Base-by-base conservation (phyloP, 1,140 invertebrate genomes). In the Lordiphosa clarofinis region DNA sequence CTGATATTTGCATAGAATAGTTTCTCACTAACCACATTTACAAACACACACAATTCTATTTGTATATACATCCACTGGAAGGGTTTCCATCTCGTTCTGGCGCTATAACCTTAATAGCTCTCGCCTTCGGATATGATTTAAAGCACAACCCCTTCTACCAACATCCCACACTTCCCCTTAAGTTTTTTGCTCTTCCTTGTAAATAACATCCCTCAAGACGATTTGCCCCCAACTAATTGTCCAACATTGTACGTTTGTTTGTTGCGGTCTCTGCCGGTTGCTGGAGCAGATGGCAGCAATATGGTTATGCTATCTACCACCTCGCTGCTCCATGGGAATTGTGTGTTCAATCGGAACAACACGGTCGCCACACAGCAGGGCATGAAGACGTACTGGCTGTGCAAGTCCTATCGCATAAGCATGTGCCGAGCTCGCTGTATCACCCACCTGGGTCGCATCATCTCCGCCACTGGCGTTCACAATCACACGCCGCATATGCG, bases 381-480 rank as follows among this genome's bases (percentile, higher is more conserved):
- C 53, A 89, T 89, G 88, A 89, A 89, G 86, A 89, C 88, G 28
- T 89, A 89, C 54, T 89, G 88, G 88, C 69, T 89, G 39, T 89
- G 88, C 62, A 89, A 89, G 47, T 88, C 88, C 7, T 89, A 89
- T 66, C 82, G 88, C 24, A 89, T 89, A 47, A 88, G 87, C 59
- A 89, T 89, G 88, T 89, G 88, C 33, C 82, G 88, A 35, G 88
- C 88, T 3, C 65, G 88, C 48, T 89, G 88, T 62, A 89, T 89
- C 40, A 89, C 88, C 2, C 88, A 89, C 53, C 78, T 88, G 47
- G 88, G 88, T 19, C 60, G 86, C 6, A 87, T 89, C 9, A 89
- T 89, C 46, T 89, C 88, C 2, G 88, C 88, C 9, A 89, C 88
- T 0, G 88, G 88, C 2, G 86, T 89, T 1, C 88, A 89, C 58